Base-by-base conservation (phyloP, 2,797 vertebrate species). In the Enteromius treurensis region DNA sequence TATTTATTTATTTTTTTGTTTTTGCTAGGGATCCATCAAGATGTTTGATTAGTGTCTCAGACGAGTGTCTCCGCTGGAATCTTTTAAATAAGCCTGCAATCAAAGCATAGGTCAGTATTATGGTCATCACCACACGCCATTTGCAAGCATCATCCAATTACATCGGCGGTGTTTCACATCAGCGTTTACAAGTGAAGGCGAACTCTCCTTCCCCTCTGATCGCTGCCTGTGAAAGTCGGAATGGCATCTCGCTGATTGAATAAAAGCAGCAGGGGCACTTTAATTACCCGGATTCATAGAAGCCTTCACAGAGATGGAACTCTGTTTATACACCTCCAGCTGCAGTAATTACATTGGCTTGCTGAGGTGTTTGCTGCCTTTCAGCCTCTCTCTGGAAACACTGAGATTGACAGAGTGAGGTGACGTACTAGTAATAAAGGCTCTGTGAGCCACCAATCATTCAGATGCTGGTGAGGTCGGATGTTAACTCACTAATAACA, bases 401-500 rank as follows among this genome's bases (percentile, higher is more conserved):
- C 45, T 1, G 42, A 40, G 60, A 82, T 29, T 51, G 80, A 80
- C 79, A 26, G 49, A 64, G 68, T 65, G 58, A 74, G 74, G 70
- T 70, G 42, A 79, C 74, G 45, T 42, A 37, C 26, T 11, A 53
- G 78, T 70, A 84, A 86, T 85, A 65, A 85, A 86, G 76, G 83
- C 80, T 82, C 82, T 62, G 68, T 77, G 65, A 80, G 75, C 69
- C 78, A 76, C 74, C 85, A 74, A 32, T 55, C 60, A 87, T 87
- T 79, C 68, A 67, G 71, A 88, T 60, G 68, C 73, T 78, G 51
- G 32, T 79, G 74, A 55, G 26, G 34, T 32, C 64, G 11, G 11
- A 23, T 62, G 75, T 62, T 77, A 77, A 62, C 75, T 62, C 15
- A 29, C 32, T 23, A 26, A 76, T 58, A 58, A 23, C 34, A 58